These are phyloP conservation scores for Oligia strigilis DNA, from an alignment of 2,888 invertebrate species.

Conservation along the genomic window DNA sequence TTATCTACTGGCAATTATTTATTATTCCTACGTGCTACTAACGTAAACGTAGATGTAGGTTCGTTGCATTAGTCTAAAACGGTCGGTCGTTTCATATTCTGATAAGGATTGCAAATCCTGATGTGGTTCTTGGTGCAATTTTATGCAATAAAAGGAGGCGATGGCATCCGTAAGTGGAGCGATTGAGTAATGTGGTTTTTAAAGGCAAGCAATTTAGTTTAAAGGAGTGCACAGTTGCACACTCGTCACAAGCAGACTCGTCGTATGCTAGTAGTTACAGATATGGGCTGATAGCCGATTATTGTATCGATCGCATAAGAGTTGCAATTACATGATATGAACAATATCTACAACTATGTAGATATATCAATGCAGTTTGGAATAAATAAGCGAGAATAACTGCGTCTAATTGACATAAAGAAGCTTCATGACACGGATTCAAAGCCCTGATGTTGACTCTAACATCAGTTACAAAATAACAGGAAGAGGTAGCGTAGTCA, in stretches of 20 bases:
- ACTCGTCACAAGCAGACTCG: constrained; percentile 1
- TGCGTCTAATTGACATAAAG: background rate
- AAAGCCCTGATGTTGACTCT: background rate
- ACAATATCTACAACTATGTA: background rate
- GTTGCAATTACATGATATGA: background rate
- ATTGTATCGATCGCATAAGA: constrained; percentile 14
- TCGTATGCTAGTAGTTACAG: background rate
- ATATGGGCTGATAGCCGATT: background rate
- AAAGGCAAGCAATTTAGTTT: constrained; percentile 29
- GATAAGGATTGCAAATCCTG: constrained; percentile 50
- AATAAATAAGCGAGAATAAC: background rate
- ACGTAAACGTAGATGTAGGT: constrained; percentile 31
- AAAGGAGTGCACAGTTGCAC: constrained; percentile 6
- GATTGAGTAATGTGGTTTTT: constrained; percentile 48
- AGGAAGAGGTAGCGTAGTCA: constrained; percentile 14
- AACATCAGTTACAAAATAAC: constrained; percentile 12
- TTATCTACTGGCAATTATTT: constrained; percentile 32
- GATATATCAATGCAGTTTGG: background rate
- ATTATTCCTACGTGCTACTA: constrained; percentile 35
- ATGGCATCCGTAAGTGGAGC: constrained; percentile 40
- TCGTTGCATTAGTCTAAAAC: constrained; percentile 38
- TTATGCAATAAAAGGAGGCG: constrained; percentile 44
- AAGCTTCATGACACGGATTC: background rate
- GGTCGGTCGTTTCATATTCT: constrained; percentile 50
- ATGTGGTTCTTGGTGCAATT: constrained; percentile 47